Percentiles rank a stretch among this genome's conserved stretches.
phyloP scores from a whole-genome alignment of 2,113 vertebrate species.

The Scomber scombrus region DNA sequence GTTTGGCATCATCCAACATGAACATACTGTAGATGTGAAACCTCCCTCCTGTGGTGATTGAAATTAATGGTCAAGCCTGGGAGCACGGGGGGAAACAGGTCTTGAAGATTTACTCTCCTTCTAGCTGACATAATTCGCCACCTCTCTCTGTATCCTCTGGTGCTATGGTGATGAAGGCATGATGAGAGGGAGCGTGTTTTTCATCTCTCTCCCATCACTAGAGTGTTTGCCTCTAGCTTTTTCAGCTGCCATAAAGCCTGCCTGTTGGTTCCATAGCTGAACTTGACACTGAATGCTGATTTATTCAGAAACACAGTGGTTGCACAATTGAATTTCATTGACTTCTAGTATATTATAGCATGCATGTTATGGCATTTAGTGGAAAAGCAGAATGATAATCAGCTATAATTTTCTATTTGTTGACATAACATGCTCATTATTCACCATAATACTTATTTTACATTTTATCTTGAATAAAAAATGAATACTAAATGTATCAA shows the following conservation, averaged over 20 bases:
- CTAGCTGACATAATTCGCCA: constrained; percentile 59
- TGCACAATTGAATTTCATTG: constrained; percentile 28
- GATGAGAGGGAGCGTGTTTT: constrained; percentile 73
- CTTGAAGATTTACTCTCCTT: constrained; percentile 69
- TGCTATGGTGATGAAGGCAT: constrained; percentile 66
- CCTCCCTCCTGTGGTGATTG: constrained; percentile 44
- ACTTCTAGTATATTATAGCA: constrained; percentile 30
- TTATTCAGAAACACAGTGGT: constrained; percentile 49
- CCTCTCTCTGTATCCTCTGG: constrained; percentile 47
- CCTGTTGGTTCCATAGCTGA: constrained; percentile 43
- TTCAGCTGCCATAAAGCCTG: constrained; percentile 52
- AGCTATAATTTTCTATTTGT: constrained; percentile 6
- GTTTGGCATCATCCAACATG: constrained; percentile 5
- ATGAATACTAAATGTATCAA: too few relatives aligned
- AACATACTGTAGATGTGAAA: constrained; percentile 51
- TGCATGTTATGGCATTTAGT: constrained; percentile 30
- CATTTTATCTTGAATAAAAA: constrained; percentile 12
- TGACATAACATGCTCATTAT: neutral
- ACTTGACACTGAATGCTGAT: constrained; percentile 54
- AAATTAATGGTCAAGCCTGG: constrained; percentile 69
- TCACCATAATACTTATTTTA: neutral
- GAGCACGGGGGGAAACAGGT: constrained; percentile 40
- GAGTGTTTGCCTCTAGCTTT: constrained; percentile 58
- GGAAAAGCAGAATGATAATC: constrained; percentile 6
- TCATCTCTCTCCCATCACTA: constrained; percentile 69